Base-by-base conservation (phyloP, 2,888 invertebrate genomes). In the Callyntrura guangdongensis region DNA sequence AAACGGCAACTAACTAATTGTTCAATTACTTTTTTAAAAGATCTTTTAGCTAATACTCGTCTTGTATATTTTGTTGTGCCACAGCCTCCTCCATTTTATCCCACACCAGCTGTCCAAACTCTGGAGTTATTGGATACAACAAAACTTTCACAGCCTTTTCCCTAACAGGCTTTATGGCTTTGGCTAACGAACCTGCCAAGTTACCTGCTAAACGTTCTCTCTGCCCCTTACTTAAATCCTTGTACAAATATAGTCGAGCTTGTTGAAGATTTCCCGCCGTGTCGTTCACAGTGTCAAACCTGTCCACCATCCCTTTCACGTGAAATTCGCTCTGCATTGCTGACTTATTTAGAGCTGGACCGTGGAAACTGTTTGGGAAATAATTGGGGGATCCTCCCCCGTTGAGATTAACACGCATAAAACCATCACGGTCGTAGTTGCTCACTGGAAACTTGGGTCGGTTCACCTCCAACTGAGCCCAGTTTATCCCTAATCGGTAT, bases 401-500 rank as follows among this genome's bases (percentile, higher is more conserved):
- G 17, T 86, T 79, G 0, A 77, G 77, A 45, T 59, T 79, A 1
- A 22, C 61, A 1, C 22, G 11, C 77, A 61, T 45, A 14, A 59
- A 61, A 17, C 86, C 90, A 79, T 90, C 90, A 69, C 90, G 45
- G 11, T 77, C n/a, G 20, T 90, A 86, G 53, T 86, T 86, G 17
- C 85, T 25, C 3, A 72, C 82, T 4, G 27, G 56, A n/a, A 85
- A 64, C 36, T 64, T 72, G 11, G 92, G 88, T 22, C 72, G 61
- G 45, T 92, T 92, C 1, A 91, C 83, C 0, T 81, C 83, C 0
- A 92, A 4, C 25, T 84, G 53, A 5, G 86, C 74, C 64, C 81
- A 88, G 69, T 92, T 91, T 1, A 61, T 53, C 0, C 90, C 90
- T 11, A 92, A 36, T 11, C 90, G 47, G 69, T 92, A 89, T 14